Base-by-base conservation (phyloP, 2,888 invertebrate species). In the Hybos culiciformis region DNA sequence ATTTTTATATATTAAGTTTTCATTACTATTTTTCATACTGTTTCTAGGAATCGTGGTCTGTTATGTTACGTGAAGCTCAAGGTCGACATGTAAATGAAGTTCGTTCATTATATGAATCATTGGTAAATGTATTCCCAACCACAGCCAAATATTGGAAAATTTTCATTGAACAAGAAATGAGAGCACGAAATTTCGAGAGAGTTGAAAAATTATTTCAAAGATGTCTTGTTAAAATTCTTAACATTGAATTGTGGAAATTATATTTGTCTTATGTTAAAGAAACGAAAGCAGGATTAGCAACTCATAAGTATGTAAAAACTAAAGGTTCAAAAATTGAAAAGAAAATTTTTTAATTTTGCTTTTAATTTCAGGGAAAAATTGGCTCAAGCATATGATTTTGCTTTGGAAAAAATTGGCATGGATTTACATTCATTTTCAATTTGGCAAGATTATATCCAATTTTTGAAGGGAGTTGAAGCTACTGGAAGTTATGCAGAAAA, bases 301-400 rank as follows among this genome's bases (percentile, higher is more conserved):
- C 88, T 0, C 93, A 91, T 71, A 91, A 92, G 92, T 91, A 74
- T 32, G 19, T 34, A 11, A 23, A 7, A n/a, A 31, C 7, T 37
- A 37, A 37, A 37, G 8, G 17, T 19, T 37, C 4, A 14, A 0
- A 24, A 18, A 18, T 24, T 39, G 8, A 6, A 18, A 5, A 39
- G 18, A 12, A 15, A 9, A 19, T 17, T 39, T 15, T 37, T 24
- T 38, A 21, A 12, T 17, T 5, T 23, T 19, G 17, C 20, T 24
- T 34, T 36, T 51, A 61, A 62, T 61, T 63, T 17, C 60, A 94
- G 97, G 61, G 98, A 98, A 66, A 97, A 96, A 71, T 90, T 99
- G 87, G 97, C 97, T 0, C 94, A 98, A 64, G 97, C 98, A 0
- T 99, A 97, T 64, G 97, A 99, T 67, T 98, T 98, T 68, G 97